Conservation (phyloP, 2,113 vertebrate species). For the Rhabdornis inornatus region DNA sequence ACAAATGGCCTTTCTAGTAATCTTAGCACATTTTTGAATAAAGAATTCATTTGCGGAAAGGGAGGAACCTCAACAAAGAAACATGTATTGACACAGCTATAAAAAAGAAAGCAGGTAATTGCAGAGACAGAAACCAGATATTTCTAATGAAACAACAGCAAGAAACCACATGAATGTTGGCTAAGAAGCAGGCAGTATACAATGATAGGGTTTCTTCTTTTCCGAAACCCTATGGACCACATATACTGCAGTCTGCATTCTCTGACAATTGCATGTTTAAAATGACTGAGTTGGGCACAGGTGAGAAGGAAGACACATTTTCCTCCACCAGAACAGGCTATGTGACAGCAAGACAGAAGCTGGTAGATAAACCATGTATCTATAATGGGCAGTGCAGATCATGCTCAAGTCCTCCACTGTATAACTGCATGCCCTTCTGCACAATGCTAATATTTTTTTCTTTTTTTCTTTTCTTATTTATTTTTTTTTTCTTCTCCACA, state of each 20-base stretch:
- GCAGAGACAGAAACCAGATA: background rate
- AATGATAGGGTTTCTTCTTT: background rate
- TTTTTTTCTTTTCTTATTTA: rapidly evolving
- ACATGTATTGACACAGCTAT: background rate
- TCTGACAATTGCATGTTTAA: background rate
- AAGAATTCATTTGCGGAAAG: background rate
- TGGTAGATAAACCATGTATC: background rate
- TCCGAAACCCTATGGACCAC: rapidly evolving
- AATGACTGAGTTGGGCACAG: background rate
- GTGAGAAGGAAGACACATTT: background rate
- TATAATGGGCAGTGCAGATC: background rate
- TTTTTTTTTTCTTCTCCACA: background rate
- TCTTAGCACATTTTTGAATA: background rate
- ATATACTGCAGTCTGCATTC: background rate
- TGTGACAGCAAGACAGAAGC: background rate
- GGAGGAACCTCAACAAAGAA: background rate
- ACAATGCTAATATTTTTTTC: background rate
- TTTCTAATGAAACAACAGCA: background rate
- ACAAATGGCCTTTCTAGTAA: background rate
- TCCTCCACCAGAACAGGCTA: background rate
- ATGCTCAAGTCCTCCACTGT: background rate
- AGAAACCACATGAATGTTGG: rapidly evolving
- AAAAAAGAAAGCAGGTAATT: background rate
- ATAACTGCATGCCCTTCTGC: background rate
- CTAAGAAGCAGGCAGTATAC: background rate